These are phyloP conservation scores for Turdus rufiventris DNA, from an alignment of 2,113 vertebrate species.

Conservation along the genomic window DNA sequence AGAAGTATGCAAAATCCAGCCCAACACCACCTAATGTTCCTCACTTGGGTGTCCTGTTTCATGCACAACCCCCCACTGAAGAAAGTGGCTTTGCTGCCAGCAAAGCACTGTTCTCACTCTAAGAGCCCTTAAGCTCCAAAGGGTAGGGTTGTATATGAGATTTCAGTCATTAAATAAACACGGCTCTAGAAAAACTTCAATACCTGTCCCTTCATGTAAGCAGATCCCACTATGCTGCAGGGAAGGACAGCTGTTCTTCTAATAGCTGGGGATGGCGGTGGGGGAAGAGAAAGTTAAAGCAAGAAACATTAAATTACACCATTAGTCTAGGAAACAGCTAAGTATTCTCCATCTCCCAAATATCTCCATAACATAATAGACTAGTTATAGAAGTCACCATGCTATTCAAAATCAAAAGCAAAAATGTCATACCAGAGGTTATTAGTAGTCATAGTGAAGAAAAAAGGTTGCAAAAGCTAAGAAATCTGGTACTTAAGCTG, in stretches of 20 bases:
- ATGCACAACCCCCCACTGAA: not conserved
- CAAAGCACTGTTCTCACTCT: not conserved
- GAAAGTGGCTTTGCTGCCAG: not conserved
- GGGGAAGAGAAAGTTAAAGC: not conserved
- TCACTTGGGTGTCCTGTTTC: conserved; percentile 15
- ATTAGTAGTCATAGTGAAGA: not conserved
- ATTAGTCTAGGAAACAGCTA: not conserved
- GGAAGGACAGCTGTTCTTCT: not conserved
- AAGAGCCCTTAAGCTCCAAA: conserved; percentile 14
- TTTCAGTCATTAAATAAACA: conserved; percentile 48
- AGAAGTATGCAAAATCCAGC: conserved; percentile 38
- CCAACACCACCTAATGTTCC: not conserved
- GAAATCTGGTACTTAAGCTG: not conserved
- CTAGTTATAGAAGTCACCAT: not conserved
- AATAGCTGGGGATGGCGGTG: not conserved
- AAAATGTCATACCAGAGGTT: not conserved
- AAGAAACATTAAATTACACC: not conserved
- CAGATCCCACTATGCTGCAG: not conserved
- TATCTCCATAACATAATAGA: not conserved
- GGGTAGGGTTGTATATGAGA: conserved; percentile 2
- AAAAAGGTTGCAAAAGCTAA: not conserved
- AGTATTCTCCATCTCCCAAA: not conserved
- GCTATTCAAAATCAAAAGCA: not conserved
- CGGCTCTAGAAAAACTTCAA: not conserved
- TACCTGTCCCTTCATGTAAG: conserved; percentile 23